Evolutionary conservation across 1,140 invertebrate genomes (phyloP).

Genomic region (Sarcophaga bullata): DNA sequence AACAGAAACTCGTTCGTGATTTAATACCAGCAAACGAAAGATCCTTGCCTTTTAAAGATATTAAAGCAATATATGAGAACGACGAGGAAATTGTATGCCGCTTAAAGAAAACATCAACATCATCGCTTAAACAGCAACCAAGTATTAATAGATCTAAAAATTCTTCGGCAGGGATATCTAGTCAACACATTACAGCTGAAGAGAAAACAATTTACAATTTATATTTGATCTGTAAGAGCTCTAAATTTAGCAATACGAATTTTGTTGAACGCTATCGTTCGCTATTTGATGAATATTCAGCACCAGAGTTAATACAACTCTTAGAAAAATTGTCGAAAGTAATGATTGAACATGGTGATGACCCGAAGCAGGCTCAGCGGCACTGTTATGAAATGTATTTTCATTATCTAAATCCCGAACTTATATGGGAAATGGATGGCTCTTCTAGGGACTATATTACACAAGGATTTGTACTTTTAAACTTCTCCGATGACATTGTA

Average conservation of each 20-base stretch:
- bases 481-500: constrained; percentile 53
- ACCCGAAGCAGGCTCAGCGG: constrained; percentile 51
- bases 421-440: constrained; percentile 64
- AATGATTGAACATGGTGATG: constrained; percentile 62
- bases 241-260: constrained; percentile 59
- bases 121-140: constrained; percentile 33
- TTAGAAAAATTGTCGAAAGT: constrained; percentile 54
- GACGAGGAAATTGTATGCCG: constrained; percentile 60
- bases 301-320: constrained; percentile 55
- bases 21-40: constrained; percentile 59
- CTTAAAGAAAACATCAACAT: constrained; percentile 39
- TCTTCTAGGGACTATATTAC: constrained; percentile 58
- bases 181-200: constrained; percentile 58
- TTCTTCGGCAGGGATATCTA: not conserved
- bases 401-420: constrained; percentile 62
- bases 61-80: constrained; percentile 57
- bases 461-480: constrained; percentile 56
- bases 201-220: constrained; percentile 64
- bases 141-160: not conserved
- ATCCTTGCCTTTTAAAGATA: constrained; percentile 59
- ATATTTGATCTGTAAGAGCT: constrained; percentile 61
- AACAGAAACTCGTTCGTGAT: constrained; percentile 59
- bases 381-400: constrained; percentile 65
- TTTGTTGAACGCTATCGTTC: constrained; percentile 60
- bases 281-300: constrained; percentile 61